Base-by-base conservation (phyloP, 2,113 vertebrate species). In the Trichomycterus rosablanca region DNA sequence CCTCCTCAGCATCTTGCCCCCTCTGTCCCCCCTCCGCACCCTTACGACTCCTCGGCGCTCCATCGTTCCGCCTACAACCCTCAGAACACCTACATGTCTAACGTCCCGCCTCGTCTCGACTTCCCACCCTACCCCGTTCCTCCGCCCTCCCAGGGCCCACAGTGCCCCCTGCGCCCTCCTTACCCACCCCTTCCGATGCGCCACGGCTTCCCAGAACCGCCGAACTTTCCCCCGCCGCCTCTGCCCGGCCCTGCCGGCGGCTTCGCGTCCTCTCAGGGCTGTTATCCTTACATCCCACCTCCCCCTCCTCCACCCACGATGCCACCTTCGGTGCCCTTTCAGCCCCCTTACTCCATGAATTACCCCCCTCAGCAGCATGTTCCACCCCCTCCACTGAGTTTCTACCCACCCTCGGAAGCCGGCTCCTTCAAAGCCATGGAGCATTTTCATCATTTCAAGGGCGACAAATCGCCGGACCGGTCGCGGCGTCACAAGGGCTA, bases 111-210 rank as follows among this genome's bases (percentile, higher is more conserved):
- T 0, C 84, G 89, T 28, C 83, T 89, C 0, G 92, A 95, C 77
- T 96, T 91, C 45, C 90, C 93, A 58, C 87, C 88, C 4, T 98
- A 92, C 71, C 92, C 91, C 8, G 89, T 93, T 2, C 91, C 90
- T 0, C 75, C 84, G 1, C 86, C 89, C 0, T 84, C 91, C 0
- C 88, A 91, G 37, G 72, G 86, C 0, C 86, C 83, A 50, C 92
- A 92, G 37, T 92, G 90, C 74, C 89, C 92, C 0, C 40, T 89
- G 18, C 85, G 87, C 7, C 90, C 91, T 0, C 90, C 93, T 0
- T 95, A 89, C 70, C 79, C 90, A 3, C 89, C 78, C 61, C 89
- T 90, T 16, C 89, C 90, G 1, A 71, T 89, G 37, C 82, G 89
- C 2, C 92, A 91, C 44, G 90, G 87, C 34, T 97, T 94, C 51